Percentiles rank a stretch among this genome's conserved stretches.
These are phyloP conservation scores for Steinernema carpocapsae DNA, from an alignment of 2,888 invertebrate species.

Conservation along the genomic window DNA sequence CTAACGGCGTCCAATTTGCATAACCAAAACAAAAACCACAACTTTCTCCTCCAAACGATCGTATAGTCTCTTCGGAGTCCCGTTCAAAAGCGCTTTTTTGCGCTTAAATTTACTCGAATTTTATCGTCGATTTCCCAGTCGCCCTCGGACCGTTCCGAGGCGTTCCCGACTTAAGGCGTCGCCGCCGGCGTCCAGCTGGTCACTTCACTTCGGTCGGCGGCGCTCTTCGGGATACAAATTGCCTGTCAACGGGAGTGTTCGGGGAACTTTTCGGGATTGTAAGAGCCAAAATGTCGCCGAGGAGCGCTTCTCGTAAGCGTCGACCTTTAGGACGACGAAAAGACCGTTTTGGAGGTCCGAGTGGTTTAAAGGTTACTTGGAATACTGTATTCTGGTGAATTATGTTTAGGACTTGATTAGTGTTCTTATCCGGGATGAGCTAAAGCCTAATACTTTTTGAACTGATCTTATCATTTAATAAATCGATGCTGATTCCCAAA, in stretches of 20 bases:
- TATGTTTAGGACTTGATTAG: too few species aligned
- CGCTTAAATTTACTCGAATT: background rate
- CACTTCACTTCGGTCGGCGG: background rate
- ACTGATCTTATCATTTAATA: too few species aligned
- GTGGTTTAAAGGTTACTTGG: too few species aligned
- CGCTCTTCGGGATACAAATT: conserved; percentile 1
- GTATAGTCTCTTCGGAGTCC: background rate
- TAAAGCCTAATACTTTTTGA: too few species aligned
- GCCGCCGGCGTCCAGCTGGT: conserved; percentile 11
- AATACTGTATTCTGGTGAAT: too few species aligned
- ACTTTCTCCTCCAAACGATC: too few species aligned
- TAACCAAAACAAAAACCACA: too few species aligned
- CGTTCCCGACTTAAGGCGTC: too few species aligned
- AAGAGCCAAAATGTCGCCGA: background rate
- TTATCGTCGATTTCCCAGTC: conserved; percentile 13
- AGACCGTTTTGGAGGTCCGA: background rate
- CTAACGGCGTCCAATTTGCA: too few species aligned
- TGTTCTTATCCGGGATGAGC: too few species aligned
- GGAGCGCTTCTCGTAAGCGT: background rate
- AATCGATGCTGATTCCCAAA: too few species aligned
- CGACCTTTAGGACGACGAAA: background rate
- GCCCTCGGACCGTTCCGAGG: background rate
- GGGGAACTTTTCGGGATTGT: background rate
- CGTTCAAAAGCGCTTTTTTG: background rate
- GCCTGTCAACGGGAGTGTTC: too few species aligned